Conservation (phyloP, 2,888 invertebrate genomes). For the Clostera curtula region DNA sequence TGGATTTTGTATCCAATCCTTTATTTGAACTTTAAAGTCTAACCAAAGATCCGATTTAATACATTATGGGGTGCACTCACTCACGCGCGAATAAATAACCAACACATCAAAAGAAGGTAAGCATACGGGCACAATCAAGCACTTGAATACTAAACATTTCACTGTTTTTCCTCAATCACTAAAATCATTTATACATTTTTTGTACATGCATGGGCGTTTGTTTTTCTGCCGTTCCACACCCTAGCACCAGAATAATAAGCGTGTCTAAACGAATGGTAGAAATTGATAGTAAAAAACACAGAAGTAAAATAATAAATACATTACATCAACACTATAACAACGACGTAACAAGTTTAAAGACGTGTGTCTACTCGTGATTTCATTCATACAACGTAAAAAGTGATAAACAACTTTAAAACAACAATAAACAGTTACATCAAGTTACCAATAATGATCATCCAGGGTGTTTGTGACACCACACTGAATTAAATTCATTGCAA, state of each 20-base stretch:
- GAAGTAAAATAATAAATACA: conserved; percentile 32
- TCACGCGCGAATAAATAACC: too few species aligned
- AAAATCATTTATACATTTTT: conserved; percentile 16
- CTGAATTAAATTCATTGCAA: too few species aligned
- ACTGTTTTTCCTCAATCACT: too few species aligned
- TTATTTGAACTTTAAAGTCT: too few species aligned
- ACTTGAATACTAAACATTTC: too few species aligned
- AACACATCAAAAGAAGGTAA: too few species aligned
- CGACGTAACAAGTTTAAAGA: conserved; percentile 34
- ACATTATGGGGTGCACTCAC: too few species aligned
- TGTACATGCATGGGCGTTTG: conserved; percentile 10
- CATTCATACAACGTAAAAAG: conserved; percentile 31
- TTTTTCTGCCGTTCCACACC: conserved; percentile 15
- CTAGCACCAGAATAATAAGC: conserved; percentile 27
- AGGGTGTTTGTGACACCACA: too few species aligned
- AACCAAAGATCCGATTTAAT: too few species aligned
- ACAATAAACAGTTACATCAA: conserved; percentile 40
- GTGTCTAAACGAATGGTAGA: conserved; percentile 10
- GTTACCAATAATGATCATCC: too few species aligned
- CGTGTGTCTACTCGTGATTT: conserved; percentile 37
- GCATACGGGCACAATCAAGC: too few species aligned
- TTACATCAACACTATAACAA: conserved; percentile 22
- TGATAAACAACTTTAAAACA: conserved; percentile 46
- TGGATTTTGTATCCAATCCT: too few species aligned
- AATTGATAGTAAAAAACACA: conserved; percentile 18